A percentile compares a stretch with the other conserved stretches of the same genome.
These are phyloP conservation scores for Scatophagus argus DNA, from an alignment of 2,113 vertebrate genomes.

Conservation along the genomic window DNA sequence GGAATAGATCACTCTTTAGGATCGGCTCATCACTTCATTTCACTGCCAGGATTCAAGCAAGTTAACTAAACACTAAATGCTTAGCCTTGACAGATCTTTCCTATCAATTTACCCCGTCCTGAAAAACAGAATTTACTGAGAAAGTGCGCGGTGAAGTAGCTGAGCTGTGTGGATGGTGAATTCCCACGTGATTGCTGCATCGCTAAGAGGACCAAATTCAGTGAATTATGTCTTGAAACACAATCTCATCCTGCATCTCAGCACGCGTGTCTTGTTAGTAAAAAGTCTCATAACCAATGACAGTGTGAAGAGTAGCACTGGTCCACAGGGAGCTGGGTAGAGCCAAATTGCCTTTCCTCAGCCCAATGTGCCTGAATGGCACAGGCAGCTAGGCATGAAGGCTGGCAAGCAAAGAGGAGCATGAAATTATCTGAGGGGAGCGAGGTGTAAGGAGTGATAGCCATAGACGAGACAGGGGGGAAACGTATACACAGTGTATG, in stretches of 20 bases:
- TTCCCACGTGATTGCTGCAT: slow-evolving; percentile 46
- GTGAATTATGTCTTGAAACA: slow-evolving; percentile 61
- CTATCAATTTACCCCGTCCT: slow-evolving; percentile 1
- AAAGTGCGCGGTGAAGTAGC: neutral
- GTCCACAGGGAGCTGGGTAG: slow-evolving; percentile 69
- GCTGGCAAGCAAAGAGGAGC: slow-evolving; percentile 67
- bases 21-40: slow-evolving; percentile 44
- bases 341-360: slow-evolving; percentile 75
- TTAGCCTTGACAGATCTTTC: slow-evolving; percentile 18
- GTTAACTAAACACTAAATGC: slow-evolving; percentile 26
- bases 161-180: neutral
- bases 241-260: slow-evolving; percentile 61
- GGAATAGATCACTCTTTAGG: slow-evolving; percentile 47
- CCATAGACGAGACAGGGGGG: slow-evolving; percentile 26
- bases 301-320: slow-evolving; percentile 62
- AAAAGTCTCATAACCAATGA: slow-evolving; percentile 74
- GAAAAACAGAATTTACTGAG: slow-evolving; percentile 6
- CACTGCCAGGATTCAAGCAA: slow-evolving; percentile 26
- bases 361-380: slow-evolving; percentile 69
- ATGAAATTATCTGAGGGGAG: slow-evolving; percentile 65
- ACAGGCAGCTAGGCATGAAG: slow-evolving; percentile 72
- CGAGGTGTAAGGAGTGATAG: slow-evolving; percentile 44
- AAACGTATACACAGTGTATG: slow-evolving; percentile 14
- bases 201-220: slow-evolving; percentile 53
- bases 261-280: slow-evolving; percentile 65